These are phyloP conservation scores for Liparis tanakae DNA, from an alignment of 2,797 vertebrate species.

Conservation along the genomic window DNA sequence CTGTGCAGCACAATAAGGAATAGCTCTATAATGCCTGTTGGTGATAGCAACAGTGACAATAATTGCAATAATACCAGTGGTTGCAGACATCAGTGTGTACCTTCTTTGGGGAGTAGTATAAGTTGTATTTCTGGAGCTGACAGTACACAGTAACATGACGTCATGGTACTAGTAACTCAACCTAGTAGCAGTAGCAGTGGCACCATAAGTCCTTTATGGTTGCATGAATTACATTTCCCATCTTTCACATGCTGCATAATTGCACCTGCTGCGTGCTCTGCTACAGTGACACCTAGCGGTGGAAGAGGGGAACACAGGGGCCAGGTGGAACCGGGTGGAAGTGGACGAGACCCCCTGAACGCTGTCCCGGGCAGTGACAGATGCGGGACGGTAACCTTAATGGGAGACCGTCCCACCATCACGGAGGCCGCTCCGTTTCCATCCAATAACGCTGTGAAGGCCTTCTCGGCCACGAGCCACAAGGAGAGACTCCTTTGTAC, in stretches of 20 bases:
- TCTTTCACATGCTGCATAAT: background rate
- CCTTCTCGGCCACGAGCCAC: slow-evolving; percentile 18
- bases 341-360: background rate
- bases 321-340: background rate
- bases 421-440: slow-evolving; percentile 1
- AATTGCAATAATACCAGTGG: background rate
- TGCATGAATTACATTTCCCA: background rate
- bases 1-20: background rate
- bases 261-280: background rate
- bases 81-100: background rate
- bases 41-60: background rate
- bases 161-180: too few relatives aligned
- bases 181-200: background rate
- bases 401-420: slow-evolving; percentile 33
- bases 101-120: background rate
- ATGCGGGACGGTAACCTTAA: slow-evolving; percentile 42
- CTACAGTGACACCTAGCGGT: slow-evolving; percentile 59
- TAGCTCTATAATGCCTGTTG: background rate
- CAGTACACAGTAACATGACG: background rate
- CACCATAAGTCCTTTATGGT: background rate
- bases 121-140: background rate
- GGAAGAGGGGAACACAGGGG: background rate
- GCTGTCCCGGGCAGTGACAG: slow-evolving; percentile 18
- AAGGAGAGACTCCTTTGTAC: slow-evolving; percentile 25
- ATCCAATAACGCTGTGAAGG: slow-evolving; percentile 45